Evolutionary conservation across 2,797 vertebrate genomes (phyloP), one percentile per base, ranked within the genome.

Genomic region (Sebastes oblongus): DNA sequence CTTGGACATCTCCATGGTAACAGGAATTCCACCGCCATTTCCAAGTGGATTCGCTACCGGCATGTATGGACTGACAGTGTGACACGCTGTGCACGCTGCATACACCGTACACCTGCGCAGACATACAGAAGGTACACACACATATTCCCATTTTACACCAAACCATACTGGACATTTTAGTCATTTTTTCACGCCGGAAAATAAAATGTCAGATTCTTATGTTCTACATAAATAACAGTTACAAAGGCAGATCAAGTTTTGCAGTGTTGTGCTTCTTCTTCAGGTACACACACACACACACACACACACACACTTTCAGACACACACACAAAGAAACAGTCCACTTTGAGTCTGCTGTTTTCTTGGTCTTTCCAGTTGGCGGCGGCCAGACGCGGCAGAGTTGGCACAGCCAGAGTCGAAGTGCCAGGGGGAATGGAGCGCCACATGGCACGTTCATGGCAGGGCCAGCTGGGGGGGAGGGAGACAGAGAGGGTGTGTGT

Each of bases 391-490:
- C 92, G 88, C 80, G 52, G 89, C 78, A 92, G 90, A 92, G 92
- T 92, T 94, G 94, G 95, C 94, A 94, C 93, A 94, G 93, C 93
- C 90, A 91, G 93, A 93, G 92, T 92, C 79, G 87, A 78, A 90
- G 93, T 91, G 93, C 93, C 93, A 93, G 88, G 92, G 94, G 95
- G 95, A 94, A 95, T 92, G 93, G 91, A 94, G 93, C 92, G 89
- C 96, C 95, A 95, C 91, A 95, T 95, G 94, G 93, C 95, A 94
- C 88, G 93, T 91, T 94, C 91, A 88, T 89, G 93, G 94, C 95
- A 93, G 88, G 94, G 94, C 92, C 96, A 97, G 96, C 94, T 94
- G 91, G 91, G 91, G 91, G 93, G 90, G 86, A 78, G 87, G 91
- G 92, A 86, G 76, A 77, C 50, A 46, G 70, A 24, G 73, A 66